Base-by-base conservation (phyloP, 2,797 vertebrate species). In the Aphelocoma californica region DNA sequence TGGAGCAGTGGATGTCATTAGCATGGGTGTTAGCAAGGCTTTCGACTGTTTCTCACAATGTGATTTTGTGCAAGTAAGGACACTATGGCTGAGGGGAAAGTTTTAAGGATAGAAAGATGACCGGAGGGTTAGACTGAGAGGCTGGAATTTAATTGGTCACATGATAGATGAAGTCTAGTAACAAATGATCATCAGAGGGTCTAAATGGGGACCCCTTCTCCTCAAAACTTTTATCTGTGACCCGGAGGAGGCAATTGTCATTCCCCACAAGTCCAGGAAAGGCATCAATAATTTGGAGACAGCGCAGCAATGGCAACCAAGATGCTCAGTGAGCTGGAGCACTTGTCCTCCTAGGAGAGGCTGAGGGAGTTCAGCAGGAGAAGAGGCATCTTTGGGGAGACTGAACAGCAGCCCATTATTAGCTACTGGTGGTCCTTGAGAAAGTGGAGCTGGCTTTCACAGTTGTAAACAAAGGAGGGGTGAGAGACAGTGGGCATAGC, bases 341-440 rank as follows among this genome's bases (percentile, higher is more conserved):
- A 61, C 21, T 77, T 70, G 21, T 23, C 18, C 19, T 66, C 21
- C 81, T 48, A 70, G 34, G 6, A 81, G 18, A 78, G 1, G 3
- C 3, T 72, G 56, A 65, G 17, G 16, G 42, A 64, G 15, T 1
- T 72, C 34, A 44, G 47, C 29, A 53, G 36, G 36, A 36, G 45
- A 75, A 67, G 31, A 31, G 24, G 23, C 19, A 84, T 28, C 44
- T 72, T 45, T 71, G 26, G 14, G 20, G 9, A 38, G 2, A 25
- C 14, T 5, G 8, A 90, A 34, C 25, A 86, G n/a, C 38, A 86
- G 38, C 29, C 28, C 18, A 25, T 14, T 61, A 16, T 20, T 26
- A 77, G 29, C 16, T 58, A 10, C 1, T 0, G 3, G 1, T 58
- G 18, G 45, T 40, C 28, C 18, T 0, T 51, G 70, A 74, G 53